Evolutionary conservation across 2,888 invertebrate species (phyloP).

Genomic region (Trilocha varians): DNA sequence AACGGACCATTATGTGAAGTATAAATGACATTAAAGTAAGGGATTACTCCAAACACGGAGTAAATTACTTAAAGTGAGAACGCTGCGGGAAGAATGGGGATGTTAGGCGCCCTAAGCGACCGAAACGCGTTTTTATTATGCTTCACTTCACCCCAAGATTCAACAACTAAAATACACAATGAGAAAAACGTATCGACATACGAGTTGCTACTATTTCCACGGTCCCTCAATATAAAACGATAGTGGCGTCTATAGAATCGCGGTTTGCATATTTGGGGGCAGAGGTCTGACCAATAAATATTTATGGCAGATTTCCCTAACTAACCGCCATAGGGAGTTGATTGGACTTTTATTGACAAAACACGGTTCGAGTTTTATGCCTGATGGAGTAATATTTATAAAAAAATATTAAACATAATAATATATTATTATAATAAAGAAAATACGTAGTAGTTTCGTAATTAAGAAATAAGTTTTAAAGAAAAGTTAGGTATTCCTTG

Average conservation of each 20-base stretch:
- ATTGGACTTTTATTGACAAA: slow-evolving; percentile 3
- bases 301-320: slow-evolving; percentile 24
- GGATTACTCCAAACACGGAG: slow-evolving; percentile 18
- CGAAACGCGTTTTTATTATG: slow-evolving; percentile 48
- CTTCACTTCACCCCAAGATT: slow-evolving; percentile 40
- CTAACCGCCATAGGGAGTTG: slow-evolving; percentile 11
- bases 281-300: slow-evolving; percentile 20
- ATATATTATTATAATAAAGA: no score
- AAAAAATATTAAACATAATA: no score
- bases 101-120: slow-evolving; percentile 28
- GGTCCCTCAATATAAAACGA: slow-evolving; percentile 20
- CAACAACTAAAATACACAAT: slow-evolving; percentile 31
- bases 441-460: no score
- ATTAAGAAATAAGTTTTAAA: no score
- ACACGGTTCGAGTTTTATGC: background rate
- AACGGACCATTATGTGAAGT: background rate
- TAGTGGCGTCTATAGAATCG: slow-evolving; percentile 20
- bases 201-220: slow-evolving; percentile 24
- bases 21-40: slow-evolving; percentile 3
- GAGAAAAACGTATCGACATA: slow-evolving; percentile 7
- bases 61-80: slow-evolving; percentile 20
- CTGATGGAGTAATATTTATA: no score
- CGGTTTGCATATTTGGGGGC: slow-evolving; percentile 27
- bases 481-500: no score
- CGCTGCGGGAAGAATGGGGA: slow-evolving; percentile 18